Conservation (phyloP, 2,113 vertebrate species). For the Lethenteron reissneri region DNA sequence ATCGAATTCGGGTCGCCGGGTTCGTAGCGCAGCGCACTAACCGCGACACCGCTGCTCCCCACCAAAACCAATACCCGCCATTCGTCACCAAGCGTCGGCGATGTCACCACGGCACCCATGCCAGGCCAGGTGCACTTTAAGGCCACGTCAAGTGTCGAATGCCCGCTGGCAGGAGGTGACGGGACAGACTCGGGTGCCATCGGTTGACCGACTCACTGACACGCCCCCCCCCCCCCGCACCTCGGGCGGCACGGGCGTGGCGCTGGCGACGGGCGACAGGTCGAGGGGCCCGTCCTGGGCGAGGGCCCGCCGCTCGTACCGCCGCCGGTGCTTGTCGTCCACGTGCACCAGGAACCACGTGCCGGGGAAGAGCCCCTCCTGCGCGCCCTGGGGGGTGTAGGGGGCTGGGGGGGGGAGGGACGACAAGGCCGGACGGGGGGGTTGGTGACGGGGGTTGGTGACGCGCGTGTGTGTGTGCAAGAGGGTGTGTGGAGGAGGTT, state of each 20-base stretch:
- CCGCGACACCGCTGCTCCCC: too few relatives aligned
- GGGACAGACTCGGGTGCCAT: too few relatives aligned
- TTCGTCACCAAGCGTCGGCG: too few relatives aligned
- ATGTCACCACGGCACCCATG: too few relatives aligned
- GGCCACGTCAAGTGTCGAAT: too few relatives aligned
- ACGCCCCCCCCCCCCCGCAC: too few relatives aligned
- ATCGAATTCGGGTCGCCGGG: too few relatives aligned
- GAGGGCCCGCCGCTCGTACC: conserved; percentile 42
- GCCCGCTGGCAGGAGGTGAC: too few relatives aligned
- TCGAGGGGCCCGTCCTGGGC: conserved; percentile 22
- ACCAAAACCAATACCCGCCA: too few relatives aligned
- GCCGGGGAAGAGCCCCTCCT: conserved; percentile 62
- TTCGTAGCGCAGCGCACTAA: too few relatives aligned
- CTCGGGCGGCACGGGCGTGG: background rate
- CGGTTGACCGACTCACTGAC: too few relatives aligned
- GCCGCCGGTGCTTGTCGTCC: conserved; percentile 74
- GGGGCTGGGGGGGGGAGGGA: conserved; percentile 25
- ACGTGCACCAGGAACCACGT: conserved; percentile 79
- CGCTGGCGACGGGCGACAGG: background rate
- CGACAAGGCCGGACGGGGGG: background rate
- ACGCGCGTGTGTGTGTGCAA: background rate
- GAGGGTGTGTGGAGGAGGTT: background rate
- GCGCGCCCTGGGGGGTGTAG: conserved; percentile 43
- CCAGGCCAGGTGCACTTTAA: too few relatives aligned
- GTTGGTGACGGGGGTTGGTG: background rate